Base-by-base conservation (phyloP, 2,888 invertebrate genomes). In the Hoplodrina ambigua region DNA sequence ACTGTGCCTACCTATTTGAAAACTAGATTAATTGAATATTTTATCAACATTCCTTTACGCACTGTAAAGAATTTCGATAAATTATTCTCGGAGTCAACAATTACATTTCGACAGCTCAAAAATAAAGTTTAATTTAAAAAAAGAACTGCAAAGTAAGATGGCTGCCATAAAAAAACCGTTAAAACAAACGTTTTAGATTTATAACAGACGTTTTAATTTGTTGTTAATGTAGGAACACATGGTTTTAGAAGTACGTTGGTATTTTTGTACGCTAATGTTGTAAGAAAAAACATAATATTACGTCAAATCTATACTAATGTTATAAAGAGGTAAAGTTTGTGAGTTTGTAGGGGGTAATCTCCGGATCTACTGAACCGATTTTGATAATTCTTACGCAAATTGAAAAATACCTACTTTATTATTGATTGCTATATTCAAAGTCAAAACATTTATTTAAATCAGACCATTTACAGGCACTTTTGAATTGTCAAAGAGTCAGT, bases 201-300 rank as follows among this genome's bases (percentile, higher is more conserved):
- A 73, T 63, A 52, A 67, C 49, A 19, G 72, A 83, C 66, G 50
- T 72, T 60, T 81, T 83, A 56, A 81, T 75, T 70, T 15, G 44
- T 17, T 59, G 58, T 37, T 58, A 57, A 66, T 61, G 20, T 69
- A 64, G 58, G n/a, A 68, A 0, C 41, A 30, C 33, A 54, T 25
- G 46, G 10, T 37, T n/a, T 7, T 46, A 46, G 13, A 46, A 46
- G 46, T 17, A 17, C 15, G 5, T 17, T 46, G 17, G 46, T 46
- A 46, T 46, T 19, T 37, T 17, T 13, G 1, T 20, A 33, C n/a
- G 15, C 11, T n/a, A 6, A 41, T 20, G 13, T 20, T 53, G n/a
- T 37, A n/a, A 25, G 25, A 25, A 25, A 25, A 25, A 25, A 25
- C 25, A 2, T 25, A 25, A 25, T 25, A 25, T 25, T 25, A 1